These are phyloP conservation scores for Myiopsitta monachus DNA, from an alignment of 2,113 vertebrate species.

Conservation along the genomic window DNA sequence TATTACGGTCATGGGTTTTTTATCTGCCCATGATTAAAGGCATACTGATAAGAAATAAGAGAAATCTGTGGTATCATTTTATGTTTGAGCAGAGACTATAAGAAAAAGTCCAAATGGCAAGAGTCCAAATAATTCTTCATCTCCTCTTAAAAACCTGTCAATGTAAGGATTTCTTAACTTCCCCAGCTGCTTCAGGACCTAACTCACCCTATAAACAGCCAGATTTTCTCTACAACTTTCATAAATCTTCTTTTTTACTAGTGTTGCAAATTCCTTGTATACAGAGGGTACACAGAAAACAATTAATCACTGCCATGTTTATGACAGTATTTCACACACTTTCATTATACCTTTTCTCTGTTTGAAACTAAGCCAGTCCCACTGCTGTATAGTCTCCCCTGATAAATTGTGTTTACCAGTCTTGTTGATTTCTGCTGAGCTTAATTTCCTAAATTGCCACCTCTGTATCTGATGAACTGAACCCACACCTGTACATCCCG, in stretches of 20 bases:
- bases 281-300: background rate
- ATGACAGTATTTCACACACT: background rate
- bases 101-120: background rate
- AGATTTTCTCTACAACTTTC: background rate
- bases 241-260: background rate
- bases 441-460: background rate
- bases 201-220: background rate
- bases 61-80: background rate
- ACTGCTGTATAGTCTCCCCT: background rate
- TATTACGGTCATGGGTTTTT: background rate
- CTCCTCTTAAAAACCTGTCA: background rate
- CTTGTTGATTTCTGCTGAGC: background rate
- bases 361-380: background rate
- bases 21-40: background rate
- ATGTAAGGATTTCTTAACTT: background rate
- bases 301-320: slow-evolving; percentile 1
- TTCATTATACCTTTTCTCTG: background rate
- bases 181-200: background rate
- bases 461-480: background rate
- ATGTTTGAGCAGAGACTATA: background rate
- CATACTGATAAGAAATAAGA: background rate
- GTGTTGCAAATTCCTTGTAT: background rate
- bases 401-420: background rate
- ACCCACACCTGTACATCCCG: no score
- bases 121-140: background rate